phyloP scores from a whole-genome alignment of 2,888 invertebrate species.

The Polydrusus tereticollis region DNA sequence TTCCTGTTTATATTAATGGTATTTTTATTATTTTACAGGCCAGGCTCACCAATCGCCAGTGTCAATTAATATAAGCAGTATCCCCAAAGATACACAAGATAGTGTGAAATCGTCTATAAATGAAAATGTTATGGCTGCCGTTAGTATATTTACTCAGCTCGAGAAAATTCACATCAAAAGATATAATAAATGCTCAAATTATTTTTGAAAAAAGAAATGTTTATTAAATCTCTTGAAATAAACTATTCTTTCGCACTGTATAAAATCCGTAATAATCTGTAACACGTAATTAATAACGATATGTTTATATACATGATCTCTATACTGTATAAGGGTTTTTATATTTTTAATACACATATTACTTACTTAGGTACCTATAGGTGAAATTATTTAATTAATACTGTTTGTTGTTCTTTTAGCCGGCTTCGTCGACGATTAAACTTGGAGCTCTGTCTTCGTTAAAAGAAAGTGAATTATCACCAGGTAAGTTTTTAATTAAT shows the following conservation, averaged over 20 bases:
- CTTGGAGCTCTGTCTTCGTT: background rate
- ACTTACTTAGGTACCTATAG: background rate
- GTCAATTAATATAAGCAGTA: constrained; percentile 21
- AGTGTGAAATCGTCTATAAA: constrained; percentile 21
- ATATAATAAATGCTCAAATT: background rate
- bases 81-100: constrained; percentile 12
- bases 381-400: background rate
- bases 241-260: background rate
- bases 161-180: constrained; percentile 3
- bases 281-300: no score
- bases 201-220: background rate
- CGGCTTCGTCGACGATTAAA: background rate
- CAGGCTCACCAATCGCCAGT: constrained; percentile 21
- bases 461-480: constrained; percentile 14
- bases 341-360: background rate
- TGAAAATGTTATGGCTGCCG: constrained; percentile 44
- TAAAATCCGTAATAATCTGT: background rate
- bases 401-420: background rate
- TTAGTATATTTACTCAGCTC: constrained; percentile 47
- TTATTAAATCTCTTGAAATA: background rate
- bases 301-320: no score
- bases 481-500: constrained; percentile 22
- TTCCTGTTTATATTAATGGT: constrained; percentile 35
- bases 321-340: no score
- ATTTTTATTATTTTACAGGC: constrained; percentile 45